phyloP scores from a whole-genome alignment of 2,888 invertebrate species.

The Yponomeuta plumbellus region DNA sequence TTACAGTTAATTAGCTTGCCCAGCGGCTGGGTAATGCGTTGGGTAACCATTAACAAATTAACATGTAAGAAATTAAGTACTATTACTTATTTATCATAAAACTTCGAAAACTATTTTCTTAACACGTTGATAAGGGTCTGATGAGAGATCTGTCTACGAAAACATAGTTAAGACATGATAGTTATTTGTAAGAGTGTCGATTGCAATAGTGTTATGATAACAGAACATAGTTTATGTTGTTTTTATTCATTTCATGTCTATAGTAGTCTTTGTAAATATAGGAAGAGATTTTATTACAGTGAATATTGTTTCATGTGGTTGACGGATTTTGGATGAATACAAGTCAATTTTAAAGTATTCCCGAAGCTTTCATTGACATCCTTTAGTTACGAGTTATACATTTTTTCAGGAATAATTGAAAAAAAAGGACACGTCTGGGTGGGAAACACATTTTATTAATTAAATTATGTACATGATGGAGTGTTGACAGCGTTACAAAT shows the following conservation, averaged over 20 bases:
- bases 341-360: constrained; percentile 7
- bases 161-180: neutral
- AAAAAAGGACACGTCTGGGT: constrained; percentile 30
- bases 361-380: neutral
- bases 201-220: constrained; percentile 16
- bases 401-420: neutral
- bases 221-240: constrained; percentile 9
- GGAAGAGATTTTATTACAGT: constrained; percentile 7
- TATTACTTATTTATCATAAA: neutral
- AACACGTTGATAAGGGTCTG: neutral
- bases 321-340: constrained; percentile 3
- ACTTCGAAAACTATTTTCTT: neutral
- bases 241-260: constrained; percentile 5
- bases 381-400: neutral
- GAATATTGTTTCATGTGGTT: constrained; percentile 7
- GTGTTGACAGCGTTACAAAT: constrained; percentile 40
- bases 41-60: neutral
- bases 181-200: neutral
- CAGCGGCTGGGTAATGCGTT: neutral
- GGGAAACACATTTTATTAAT: constrained; percentile 68
- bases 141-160: neutral
- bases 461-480: constrained; percentile 62
- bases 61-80: neutral
- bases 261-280: constrained; percentile 19
- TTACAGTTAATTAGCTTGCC: neutral